Evolutionary conservation across 30 jellyfish, hydroid and myxozoan species (phyloP).

Genomic region (Aurelia sp.): DNA sequence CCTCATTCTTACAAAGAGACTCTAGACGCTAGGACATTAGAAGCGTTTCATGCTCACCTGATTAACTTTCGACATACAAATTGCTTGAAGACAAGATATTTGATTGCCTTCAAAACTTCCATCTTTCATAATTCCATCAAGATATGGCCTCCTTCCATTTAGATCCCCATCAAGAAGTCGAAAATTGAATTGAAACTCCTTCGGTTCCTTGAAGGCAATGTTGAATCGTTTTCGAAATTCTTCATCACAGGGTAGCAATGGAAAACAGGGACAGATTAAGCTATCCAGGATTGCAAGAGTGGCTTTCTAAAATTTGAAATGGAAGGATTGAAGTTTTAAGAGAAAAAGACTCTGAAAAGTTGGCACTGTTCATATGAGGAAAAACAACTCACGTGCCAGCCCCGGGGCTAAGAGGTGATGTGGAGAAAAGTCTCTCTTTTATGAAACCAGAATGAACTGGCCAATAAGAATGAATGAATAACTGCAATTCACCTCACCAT

Average conservation of each 20-base stretch:
- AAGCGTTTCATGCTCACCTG: not conserved
- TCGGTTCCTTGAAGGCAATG: not conserved
- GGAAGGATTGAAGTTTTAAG: too few relatives aligned
- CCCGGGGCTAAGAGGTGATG: too few relatives aligned
- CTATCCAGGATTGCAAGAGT: constrained; percentile 82
- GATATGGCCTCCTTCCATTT: constrained; percentile 57
- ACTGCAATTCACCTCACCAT: too few relatives aligned
- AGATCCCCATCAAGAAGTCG: constrained; percentile 82
- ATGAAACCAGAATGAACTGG: too few relatives aligned
- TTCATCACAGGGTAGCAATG: constrained; percentile 36
- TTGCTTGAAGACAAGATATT: constrained; percentile 45
- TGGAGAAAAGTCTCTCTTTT: too few relatives aligned
- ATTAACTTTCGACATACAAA: constrained; percentile 27
- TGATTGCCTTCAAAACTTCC: constrained; percentile 9
- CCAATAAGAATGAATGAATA: too few relatives aligned
- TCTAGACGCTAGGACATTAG: too few relatives aligned
- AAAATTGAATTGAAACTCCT: constrained; percentile 52
- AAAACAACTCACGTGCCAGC: too few relatives aligned
- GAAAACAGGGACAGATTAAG: constrained; percentile 58
- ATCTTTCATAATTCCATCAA: not conserved
- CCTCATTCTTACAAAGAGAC: too few relatives aligned
- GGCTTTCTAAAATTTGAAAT: constrained; percentile 63
- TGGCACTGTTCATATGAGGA: too few relatives aligned
- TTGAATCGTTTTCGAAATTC: constrained; percentile 19
- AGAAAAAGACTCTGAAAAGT: too few relatives aligned